A percentile compares a stretch with the other conserved stretches of the same genome.
These are phyloP conservation scores for Polietes domitor DNA, from an alignment of 2,888 invertebrate species.

Conservation along the genomic window DNA sequence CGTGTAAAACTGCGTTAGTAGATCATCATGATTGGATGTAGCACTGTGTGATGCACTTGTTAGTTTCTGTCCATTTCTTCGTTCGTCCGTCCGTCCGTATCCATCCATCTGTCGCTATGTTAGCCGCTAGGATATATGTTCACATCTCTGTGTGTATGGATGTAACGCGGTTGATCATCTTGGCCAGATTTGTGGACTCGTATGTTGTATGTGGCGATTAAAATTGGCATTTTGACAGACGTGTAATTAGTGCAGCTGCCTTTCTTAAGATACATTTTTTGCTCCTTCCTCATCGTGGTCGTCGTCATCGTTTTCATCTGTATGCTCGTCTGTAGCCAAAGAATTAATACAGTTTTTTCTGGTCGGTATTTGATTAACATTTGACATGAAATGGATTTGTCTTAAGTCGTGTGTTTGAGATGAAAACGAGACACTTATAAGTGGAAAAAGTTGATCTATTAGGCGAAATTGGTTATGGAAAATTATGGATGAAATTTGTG, in stretches of 20 bases:
- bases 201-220: conserved; percentile 67
- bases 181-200: conserved; percentile 31
- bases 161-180: conserved; percentile 4
- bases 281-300: neutral
- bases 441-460: conserved; percentile 29
- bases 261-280: conserved; percentile 58
- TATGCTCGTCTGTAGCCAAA: neutral
- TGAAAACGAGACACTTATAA: conserved; percentile 39
- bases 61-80: conserved; percentile 21
- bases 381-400: conserved; percentile 63
- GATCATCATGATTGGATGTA: conserved; percentile 25
- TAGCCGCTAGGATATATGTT: neutral
- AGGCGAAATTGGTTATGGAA: conserved; percentile 28
- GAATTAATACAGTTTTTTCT: conserved; percentile 51
- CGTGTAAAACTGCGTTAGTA: conserved; percentile 27
- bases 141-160: conserved; percentile 1
- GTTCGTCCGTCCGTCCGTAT: conserved; percentile 24
- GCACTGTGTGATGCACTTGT: conserved; percentile 49
- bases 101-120: neutral
- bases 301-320: neutral
- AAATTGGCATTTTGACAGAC: conserved; percentile 73
- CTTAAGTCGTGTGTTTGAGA: conserved; percentile 1
- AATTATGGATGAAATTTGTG: conserved; percentile 19
- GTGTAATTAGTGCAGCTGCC: conserved; percentile 72
- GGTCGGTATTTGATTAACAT: conserved; percentile 60